Evolutionary conservation across 2,113 vertebrate species (phyloP).

Genomic region (Phylloscopus whistleri): DNA sequence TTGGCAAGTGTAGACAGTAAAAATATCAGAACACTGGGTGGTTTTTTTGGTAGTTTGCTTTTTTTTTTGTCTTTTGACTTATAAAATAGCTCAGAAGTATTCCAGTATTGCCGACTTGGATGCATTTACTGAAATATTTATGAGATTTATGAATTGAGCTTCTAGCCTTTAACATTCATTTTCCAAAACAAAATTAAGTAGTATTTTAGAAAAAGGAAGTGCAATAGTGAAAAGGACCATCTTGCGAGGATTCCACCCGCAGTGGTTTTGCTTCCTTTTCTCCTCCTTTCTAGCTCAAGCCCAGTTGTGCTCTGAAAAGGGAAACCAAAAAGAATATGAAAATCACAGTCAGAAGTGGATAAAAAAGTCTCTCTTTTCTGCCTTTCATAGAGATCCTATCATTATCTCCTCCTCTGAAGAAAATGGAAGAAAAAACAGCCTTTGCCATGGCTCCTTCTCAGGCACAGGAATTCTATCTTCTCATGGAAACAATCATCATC

Average conservation of each 20-base stretch:
- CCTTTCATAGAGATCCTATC: not conserved
- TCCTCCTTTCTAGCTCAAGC: not conserved
- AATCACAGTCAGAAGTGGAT: not conserved
- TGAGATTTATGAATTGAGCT: slow-evolving; percentile 16
- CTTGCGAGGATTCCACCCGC: not conserved
- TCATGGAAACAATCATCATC: not conserved
- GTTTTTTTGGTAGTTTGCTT: not conserved
- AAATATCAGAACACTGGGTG: not conserved
- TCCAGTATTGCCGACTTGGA: not conserved
- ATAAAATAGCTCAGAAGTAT: not conserved
- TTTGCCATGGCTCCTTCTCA: not conserved
- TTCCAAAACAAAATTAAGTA: slow-evolving; percentile 1
- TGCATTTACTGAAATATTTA: slow-evolving; percentile 23
- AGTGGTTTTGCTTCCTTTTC: not conserved
- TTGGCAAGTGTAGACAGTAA: not conserved
- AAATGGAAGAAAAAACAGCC: not conserved
- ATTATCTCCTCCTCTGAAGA: not conserved
- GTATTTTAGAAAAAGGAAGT: not conserved
- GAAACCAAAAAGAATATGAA: not conserved
- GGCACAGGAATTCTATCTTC: not conserved
- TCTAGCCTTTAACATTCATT: not conserved
- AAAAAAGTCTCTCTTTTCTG: not conserved
- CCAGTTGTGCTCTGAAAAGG: not conserved
- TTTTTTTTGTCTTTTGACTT: not conserved
- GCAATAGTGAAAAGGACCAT: not conserved